These are phyloP conservation scores for Tinea trinotella DNA, from an alignment of 2,888 invertebrate species.

Conservation along the genomic window DNA sequence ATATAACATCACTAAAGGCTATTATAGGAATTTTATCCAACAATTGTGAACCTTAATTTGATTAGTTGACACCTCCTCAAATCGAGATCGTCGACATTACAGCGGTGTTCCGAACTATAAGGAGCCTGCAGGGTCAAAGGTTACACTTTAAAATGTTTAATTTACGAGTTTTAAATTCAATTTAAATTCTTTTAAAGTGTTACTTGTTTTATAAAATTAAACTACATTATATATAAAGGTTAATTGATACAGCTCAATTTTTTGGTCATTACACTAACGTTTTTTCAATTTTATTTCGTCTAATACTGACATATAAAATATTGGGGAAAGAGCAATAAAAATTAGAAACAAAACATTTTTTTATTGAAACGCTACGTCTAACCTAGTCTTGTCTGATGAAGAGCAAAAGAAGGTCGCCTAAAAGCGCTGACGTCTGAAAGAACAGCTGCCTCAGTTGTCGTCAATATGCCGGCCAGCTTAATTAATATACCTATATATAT, in stretches of 20 bases:
- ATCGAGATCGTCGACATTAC: conserved; percentile 1
- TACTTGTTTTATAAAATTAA: conserved; percentile 3
- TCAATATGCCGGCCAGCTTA: too few relatives aligned
- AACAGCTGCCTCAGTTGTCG: too few relatives aligned
- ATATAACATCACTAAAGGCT: conserved; percentile 31
- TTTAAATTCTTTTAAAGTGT: conserved; percentile 35
- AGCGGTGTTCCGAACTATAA: conserved; percentile 19
- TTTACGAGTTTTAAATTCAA: conserved; percentile 56
- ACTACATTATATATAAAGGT: neutral
- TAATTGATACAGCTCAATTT: conserved; percentile 5
- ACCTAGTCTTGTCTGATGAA: too few relatives aligned
- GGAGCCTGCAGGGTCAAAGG: conserved; percentile 42
- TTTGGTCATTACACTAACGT: neutral
- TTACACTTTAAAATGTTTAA: conserved; percentile 50
- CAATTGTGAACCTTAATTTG: conserved; percentile 53
- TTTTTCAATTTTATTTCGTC: too few relatives aligned
- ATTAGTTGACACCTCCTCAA: conserved; percentile 45
- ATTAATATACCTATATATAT: too few relatives aligned
- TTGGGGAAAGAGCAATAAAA: too few relatives aligned
- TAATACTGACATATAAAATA: too few relatives aligned
- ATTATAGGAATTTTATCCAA: conserved; percentile 28
- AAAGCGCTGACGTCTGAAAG: too few relatives aligned
- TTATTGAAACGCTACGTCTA: too few relatives aligned
- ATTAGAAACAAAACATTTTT: too few relatives aligned
- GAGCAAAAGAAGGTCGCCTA: too few relatives aligned